phyloP scores from a whole-genome alignment of 2,888 invertebrate genomes.

The Rhagonycha fulva region DNA sequence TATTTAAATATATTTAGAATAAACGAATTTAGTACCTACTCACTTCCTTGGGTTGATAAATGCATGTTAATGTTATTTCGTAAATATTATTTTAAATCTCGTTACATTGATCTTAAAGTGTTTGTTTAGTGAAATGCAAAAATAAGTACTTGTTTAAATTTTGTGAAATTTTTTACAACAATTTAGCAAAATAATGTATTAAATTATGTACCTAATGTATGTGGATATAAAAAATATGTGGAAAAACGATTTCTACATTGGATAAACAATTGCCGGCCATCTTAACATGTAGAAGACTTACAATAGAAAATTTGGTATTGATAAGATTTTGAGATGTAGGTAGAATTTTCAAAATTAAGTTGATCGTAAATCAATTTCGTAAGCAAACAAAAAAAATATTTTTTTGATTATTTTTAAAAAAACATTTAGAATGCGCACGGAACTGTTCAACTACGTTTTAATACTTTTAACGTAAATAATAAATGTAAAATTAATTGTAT shows the following conservation, averaged over 20 bases:
- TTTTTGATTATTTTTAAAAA: background rate
- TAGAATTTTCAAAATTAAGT: background rate
- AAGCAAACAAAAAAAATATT: background rate
- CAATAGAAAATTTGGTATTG: background rate
- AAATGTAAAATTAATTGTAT: background rate
- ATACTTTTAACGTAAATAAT: background rate
- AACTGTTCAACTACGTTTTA: background rate
- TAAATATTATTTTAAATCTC: background rate
- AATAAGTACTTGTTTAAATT: background rate
- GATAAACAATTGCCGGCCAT: slow-evolving; percentile 32
- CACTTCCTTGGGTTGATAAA: background rate
- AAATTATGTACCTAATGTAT: background rate
- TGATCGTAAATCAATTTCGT: background rate
- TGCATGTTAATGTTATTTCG: slow-evolving; percentile 1
- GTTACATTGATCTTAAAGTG: background rate
- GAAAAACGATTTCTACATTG: background rate
- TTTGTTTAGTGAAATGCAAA: background rate
- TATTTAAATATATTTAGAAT: background rate
- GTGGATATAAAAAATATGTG: background rate
- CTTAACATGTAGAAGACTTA: slow-evolving; percentile 13
- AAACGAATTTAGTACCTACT: background rate
- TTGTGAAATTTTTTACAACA: background rate
- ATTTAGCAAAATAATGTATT: background rate
- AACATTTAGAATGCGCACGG: background rate
- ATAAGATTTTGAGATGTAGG: background rate